phyloP scores from a whole-genome alignment of 1,140 invertebrate species.

The Nasonia vitripennis region DNA sequence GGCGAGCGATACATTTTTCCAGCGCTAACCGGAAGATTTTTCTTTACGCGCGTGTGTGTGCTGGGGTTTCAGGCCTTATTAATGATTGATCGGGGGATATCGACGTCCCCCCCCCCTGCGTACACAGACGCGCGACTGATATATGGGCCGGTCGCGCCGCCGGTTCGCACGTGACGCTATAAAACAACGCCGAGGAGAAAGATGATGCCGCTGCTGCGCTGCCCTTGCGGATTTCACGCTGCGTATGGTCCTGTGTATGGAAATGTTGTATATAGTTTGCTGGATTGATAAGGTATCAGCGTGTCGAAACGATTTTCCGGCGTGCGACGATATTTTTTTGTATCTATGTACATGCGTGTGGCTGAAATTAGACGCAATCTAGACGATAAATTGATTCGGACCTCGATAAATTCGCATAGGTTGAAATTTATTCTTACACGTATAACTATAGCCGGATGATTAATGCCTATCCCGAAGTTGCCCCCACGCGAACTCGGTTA shows the following conservation, averaged over 20 bases:
- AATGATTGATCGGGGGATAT: constrained; percentile 76
- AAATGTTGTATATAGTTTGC: neutral
- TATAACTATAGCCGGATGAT: no score
- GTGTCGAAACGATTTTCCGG: neutral
- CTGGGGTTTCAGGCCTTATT: constrained; percentile 74
- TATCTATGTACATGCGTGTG: neutral
- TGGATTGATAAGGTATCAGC: neutral
- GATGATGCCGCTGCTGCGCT: constrained; percentile 9
- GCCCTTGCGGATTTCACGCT: neutral
- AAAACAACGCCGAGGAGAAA: constrained; percentile 61
- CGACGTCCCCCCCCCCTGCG: constrained; percentile 68
- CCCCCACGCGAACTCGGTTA: no score
- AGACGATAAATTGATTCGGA: neutral
- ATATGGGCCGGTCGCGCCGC: constrained; percentile 65
- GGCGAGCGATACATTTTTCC: constrained; percentile 68
- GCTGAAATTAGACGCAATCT: no score
- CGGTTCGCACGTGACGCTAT: constrained; percentile 73
- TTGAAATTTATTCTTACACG: neutral
- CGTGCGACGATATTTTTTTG: neutral
- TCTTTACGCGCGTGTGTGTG: constrained; percentile 63
- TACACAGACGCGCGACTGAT: constrained; percentile 69
- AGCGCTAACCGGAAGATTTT: constrained; percentile 54
- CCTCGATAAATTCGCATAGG: neutral
- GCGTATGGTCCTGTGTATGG: neutral
- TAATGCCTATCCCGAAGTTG: no score